These are phyloP conservation scores for Athene cunicularia DNA, from an alignment of 2,113 vertebrate genomes.

Conservation along the genomic window DNA sequence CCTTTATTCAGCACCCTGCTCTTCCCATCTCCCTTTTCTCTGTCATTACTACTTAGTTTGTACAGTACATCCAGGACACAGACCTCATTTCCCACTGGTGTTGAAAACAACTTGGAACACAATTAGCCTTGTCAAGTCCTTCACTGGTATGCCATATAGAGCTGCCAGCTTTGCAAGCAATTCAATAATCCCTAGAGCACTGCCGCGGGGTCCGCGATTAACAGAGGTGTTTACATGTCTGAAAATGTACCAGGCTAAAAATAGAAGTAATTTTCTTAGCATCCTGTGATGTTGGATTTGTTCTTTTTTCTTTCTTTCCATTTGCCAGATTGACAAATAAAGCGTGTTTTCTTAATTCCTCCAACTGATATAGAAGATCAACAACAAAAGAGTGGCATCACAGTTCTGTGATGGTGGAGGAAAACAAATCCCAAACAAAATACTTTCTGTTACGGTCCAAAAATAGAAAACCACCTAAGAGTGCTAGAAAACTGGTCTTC, in stretches of 20 bases:
- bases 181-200: slow-evolving; percentile 50
- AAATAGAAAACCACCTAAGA: not conserved
- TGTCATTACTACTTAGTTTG: slow-evolving; percentile 20
- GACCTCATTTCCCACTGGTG: slow-evolving; percentile 33
- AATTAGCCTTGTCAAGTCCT: slow-evolving; percentile 55
- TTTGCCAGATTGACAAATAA: slow-evolving; percentile 25
- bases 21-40: not conserved
- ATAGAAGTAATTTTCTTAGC: slow-evolving; percentile 56
- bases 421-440: slow-evolving; percentile 4
- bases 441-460: not conserved
- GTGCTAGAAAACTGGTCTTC: not conserved
- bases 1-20: not conserved
- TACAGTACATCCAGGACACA: slow-evolving; percentile 43
- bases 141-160: slow-evolving; percentile 35
- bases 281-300: slow-evolving; percentile 38
- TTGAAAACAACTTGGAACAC: slow-evolving; percentile 59
- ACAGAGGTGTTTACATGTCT: slow-evolving; percentile 65
- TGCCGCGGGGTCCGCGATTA: slow-evolving; percentile 34
- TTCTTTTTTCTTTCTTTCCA: slow-evolving; percentile 43
- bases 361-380: not conserved
- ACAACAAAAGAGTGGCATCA: not conserved
- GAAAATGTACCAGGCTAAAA: slow-evolving; percentile 64
- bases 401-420: not conserved
- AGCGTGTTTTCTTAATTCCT: not conserved
- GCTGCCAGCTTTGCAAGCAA: slow-evolving; percentile 59